These are phyloP conservation scores for Hippotragus niger DNA, from an alignment of 2,113 vertebrate species.

Conservation along the genomic window DNA sequence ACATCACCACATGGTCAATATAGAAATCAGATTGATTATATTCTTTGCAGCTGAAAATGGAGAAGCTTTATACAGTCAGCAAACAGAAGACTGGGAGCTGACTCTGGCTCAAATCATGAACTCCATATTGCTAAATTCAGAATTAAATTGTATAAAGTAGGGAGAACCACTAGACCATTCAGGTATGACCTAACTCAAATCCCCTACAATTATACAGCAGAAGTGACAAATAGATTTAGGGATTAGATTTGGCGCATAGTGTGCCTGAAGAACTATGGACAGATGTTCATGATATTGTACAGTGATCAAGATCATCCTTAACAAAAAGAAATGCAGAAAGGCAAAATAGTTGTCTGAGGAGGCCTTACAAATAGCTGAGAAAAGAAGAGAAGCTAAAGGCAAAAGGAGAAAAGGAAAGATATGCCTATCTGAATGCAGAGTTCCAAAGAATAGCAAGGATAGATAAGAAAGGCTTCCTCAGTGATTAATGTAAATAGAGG, in stretches of 20 bases:
- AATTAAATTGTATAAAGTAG: neutral
- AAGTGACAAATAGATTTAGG: neutral
- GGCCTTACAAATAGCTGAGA: neutral
- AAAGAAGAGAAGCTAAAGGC: neutral
- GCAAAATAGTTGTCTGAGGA: neutral
- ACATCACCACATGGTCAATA: neutral
- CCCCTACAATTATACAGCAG: rapidly evolving
- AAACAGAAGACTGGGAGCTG: neutral
- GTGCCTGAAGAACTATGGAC: neutral
- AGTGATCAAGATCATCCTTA: neutral
- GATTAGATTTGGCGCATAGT: neutral
- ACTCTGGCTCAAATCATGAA: neutral
- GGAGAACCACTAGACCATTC: neutral
- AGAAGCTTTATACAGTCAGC: neutral
- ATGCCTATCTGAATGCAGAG: neutral
- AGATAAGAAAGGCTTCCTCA: neutral
- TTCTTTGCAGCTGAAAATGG: neutral
- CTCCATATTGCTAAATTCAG: neutral
- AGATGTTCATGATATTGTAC: neutral
- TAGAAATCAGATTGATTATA: neutral
- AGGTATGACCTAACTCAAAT: neutral
- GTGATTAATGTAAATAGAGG: neutral
- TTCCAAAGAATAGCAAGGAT: neutral
- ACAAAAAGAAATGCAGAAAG: neutral
- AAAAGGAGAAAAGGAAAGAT: neutral